Conservation (phyloP, 2,888 invertebrate species). For the Andrena dorsata region DNA sequence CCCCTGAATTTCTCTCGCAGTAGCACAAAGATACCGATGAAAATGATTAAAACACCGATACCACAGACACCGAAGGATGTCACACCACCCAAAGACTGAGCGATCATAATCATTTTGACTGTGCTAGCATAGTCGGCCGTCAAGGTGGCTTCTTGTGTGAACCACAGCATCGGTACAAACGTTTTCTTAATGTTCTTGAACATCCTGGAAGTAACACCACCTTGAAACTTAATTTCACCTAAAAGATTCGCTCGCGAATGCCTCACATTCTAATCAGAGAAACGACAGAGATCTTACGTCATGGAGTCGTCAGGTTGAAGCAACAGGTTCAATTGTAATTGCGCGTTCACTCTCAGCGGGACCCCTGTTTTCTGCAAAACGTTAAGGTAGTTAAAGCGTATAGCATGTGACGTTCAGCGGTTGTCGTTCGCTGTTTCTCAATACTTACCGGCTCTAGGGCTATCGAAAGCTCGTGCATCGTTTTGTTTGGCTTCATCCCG, state of each 20-base stretch:
- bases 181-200: constrained; percentile 86
- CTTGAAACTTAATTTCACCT: background rate
- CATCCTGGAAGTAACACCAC: constrained; percentile 85
- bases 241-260: background rate
- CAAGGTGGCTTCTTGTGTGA: constrained; percentile 88
- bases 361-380: constrained; percentile 88
- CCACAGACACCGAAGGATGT: constrained; percentile 86
- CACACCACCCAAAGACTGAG: constrained; percentile 86
- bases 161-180: constrained; percentile 92
- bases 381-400: constrained; percentile 1
- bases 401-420: background rate
- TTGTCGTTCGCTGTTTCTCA: background rate
- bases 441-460: constrained; percentile 89
- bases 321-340: constrained; percentile 92
- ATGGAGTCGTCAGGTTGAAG: constrained; percentile 86
- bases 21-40: constrained; percentile 81
- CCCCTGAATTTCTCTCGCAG: constrained; percentile 79
- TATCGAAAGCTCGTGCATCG: constrained; percentile 89
- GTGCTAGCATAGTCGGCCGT: constrained; percentile 87
- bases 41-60: constrained; percentile 83
- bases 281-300: constrained; percentile 85
- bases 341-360: constrained; percentile 90
- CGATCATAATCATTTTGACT: constrained; percentile 86
- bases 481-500: constrained; percentile 89
- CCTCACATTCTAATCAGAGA: background rate